Conservation (phyloP, 2,888 invertebrate genomes). For the Nesidiocoris tenuis region DNA sequence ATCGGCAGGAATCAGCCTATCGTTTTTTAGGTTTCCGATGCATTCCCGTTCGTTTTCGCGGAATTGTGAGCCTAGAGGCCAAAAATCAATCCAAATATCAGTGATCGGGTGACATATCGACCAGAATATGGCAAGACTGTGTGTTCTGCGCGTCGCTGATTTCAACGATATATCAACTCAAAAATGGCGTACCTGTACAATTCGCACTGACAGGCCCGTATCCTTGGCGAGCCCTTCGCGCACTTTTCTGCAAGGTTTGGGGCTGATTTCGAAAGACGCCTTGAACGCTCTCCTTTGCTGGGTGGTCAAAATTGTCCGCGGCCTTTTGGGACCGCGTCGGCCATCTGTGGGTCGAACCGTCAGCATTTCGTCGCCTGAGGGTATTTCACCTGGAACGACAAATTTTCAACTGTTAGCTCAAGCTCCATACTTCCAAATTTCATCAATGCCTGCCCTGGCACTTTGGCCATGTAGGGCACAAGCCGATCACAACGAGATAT, state of each 20-base stretch:
- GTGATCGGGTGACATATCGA: too few species aligned
- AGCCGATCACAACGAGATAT: too few species aligned
- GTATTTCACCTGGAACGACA: slow-evolving; percentile 31
- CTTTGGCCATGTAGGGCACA: too few species aligned
- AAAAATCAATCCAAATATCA: too few species aligned
- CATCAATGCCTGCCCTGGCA: too few species aligned
- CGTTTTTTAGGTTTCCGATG: too few species aligned
- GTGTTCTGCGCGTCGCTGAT: too few species aligned
- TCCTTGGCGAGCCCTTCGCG: slow-evolving; percentile 79
- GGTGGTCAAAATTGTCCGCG: slow-evolving; percentile 79
- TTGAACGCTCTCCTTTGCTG: slow-evolving; percentile 80
- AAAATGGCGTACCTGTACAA: slow-evolving; percentile 68
- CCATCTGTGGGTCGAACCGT: slow-evolving; percentile 56
- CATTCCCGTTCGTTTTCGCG: too few species aligned
- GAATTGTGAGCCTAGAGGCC: too few species aligned
- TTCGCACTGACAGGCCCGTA: slow-evolving; percentile 78
- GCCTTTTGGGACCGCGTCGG: slow-evolving; percentile 74
- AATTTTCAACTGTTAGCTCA: background rate
- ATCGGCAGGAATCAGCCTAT: too few species aligned
- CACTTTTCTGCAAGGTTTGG: slow-evolving; percentile 80
- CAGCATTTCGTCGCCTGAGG: slow-evolving; percentile 30
- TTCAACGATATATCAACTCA: background rate
- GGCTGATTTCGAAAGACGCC: slow-evolving; percentile 80
- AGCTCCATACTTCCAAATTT: too few species aligned
- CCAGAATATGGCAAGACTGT: too few species aligned